Percentiles rank a stretch among this genome's conserved stretches.
These are phyloP conservation scores for Sebastes hopkinsi DNA, from an alignment of 2,797 vertebrate genomes.

Conservation along the genomic window DNA sequence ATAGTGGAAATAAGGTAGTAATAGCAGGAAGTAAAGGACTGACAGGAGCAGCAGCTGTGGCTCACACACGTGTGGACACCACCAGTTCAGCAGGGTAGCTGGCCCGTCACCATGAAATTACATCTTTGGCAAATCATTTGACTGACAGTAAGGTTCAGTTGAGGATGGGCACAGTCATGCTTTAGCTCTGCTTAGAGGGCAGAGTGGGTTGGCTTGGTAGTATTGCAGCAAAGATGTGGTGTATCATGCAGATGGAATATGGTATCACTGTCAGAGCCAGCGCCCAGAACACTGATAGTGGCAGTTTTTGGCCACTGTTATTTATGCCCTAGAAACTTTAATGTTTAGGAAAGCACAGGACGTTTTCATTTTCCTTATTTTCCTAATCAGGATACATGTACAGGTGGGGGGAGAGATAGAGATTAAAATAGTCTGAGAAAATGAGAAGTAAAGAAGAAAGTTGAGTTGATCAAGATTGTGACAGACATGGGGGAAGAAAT, in stretches of 20 bases:
- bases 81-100: too few relatives aligned
- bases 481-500: not conserved
- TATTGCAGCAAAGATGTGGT: conserved; percentile 12
- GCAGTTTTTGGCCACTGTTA: not conserved
- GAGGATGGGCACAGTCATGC: not conserved
- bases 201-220: not conserved
- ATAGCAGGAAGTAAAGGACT: not conserved
- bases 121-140: not conserved
- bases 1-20: not conserved
- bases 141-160: not conserved
- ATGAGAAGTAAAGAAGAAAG: not conserved
- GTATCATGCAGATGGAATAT: conserved; percentile 12
- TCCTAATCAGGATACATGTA: not conserved
- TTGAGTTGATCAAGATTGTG: conserved; percentile 2
- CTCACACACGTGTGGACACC: too few relatives aligned
- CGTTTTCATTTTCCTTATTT: not conserved
- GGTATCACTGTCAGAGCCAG: conserved; percentile 10
- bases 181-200: not conserved
- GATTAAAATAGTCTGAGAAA: not conserved
- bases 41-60: not conserved
- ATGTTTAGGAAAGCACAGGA: not conserved
- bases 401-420: not conserved
- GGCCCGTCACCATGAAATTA: not conserved
- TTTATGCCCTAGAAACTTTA: conserved; percentile 8
- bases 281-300: conserved; percentile 1